phyloP scores from a whole-genome alignment of 2,888 invertebrate genomes.

The Caenorhabditis virilis region DNA sequence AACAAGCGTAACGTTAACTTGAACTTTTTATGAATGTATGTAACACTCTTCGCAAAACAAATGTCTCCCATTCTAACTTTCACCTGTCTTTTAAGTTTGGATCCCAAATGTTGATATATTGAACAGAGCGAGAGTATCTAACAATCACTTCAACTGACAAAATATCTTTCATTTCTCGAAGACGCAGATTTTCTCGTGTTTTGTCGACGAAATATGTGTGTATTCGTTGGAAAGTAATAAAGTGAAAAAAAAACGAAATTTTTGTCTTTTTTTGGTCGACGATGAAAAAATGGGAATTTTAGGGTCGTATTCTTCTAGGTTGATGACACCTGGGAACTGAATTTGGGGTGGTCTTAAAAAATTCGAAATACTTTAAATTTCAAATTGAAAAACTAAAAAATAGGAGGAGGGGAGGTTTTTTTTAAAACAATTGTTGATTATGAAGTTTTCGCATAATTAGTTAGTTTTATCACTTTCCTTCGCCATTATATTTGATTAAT shows the following conservation, averaged over 20 bases:
- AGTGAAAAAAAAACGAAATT: not conserved
- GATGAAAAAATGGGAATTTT: not conserved
- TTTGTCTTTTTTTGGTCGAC: not conserved
- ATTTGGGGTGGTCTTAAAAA: too few species aligned
- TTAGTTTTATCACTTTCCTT: too few species aligned
- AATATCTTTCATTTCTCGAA: not conserved
- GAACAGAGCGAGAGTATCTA: not conserved
- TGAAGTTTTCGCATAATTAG: too few species aligned
- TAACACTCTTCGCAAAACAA: too few species aligned
- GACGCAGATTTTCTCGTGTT: conserved; percentile 1
- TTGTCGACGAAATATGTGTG: not conserved
- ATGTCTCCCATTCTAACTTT: not conserved
- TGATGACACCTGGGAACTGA: too few species aligned
- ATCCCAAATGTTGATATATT: not conserved
- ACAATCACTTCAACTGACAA: not conserved
- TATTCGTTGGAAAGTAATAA: not conserved
- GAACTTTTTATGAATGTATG: too few species aligned
- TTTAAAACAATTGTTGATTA: not conserved
- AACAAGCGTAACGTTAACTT: too few species aligned
- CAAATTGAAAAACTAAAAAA: not conserved
- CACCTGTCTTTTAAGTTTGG: conserved; percentile 1
- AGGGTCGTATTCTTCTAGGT: too few species aligned
- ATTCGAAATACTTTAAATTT: not conserved
- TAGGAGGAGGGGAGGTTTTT: not conserved
- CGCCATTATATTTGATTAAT: too few species aligned